phyloP scores from a whole-genome alignment of 2,797 vertebrate species.

The Enteromius treurensis region DNA sequence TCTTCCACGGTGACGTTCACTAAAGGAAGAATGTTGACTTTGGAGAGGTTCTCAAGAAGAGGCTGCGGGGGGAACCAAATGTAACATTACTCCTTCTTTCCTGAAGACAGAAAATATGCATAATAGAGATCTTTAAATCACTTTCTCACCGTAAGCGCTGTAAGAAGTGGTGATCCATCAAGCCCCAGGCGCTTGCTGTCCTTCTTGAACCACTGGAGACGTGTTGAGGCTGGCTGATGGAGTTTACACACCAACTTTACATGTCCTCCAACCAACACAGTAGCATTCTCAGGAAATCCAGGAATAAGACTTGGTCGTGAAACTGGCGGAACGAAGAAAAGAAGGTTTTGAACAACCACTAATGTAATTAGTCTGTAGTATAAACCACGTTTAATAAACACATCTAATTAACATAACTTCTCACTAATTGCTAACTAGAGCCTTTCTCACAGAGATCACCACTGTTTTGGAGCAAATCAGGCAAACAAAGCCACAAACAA shows the following conservation, averaged over 20 bases:
- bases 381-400: conserved; percentile 28
- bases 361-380: conserved; percentile 26
- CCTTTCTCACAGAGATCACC: conserved; percentile 32
- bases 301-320: conserved; percentile 72
- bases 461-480: conserved; percentile 47
- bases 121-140: conserved; percentile 44
- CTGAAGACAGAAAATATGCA: conserved; percentile 22
- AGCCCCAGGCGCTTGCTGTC: conserved; percentile 55
- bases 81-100: conserved; percentile 38
- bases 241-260: conserved; percentile 75
- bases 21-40: conserved; percentile 72
- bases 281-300: conserved; percentile 78
- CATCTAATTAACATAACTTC: conserved; percentile 39
- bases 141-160: conserved; percentile 73
- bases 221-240: conserved; percentile 73
- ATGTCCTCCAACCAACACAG: conserved; percentile 67
- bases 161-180: conserved; percentile 62
- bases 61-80: conserved; percentile 62
- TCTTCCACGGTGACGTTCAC: conserved; percentile 72
- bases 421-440: conserved; percentile 36
- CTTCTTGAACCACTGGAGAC: conserved; percentile 78
- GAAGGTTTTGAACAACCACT: neutral
- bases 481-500: conserved; percentile 49
- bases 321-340: conserved; percentile 48
- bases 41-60: conserved; percentile 72